Conservation (phyloP, 1,140 invertebrate species). For the Drosophila persimilis region DNA sequence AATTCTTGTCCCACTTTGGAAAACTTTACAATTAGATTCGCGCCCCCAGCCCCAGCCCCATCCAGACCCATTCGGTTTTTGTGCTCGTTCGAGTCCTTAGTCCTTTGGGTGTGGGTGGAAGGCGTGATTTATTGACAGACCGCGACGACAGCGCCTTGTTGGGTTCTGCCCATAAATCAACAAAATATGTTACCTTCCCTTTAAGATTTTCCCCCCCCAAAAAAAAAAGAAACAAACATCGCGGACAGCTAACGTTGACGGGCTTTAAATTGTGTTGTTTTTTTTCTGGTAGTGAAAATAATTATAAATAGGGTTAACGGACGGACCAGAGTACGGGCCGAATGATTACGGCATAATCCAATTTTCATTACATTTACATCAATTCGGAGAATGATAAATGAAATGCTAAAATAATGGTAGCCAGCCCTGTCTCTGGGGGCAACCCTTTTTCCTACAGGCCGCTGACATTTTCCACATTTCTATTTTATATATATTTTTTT, state of each 20-base stretch:
- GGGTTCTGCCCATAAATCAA: slow-evolving; percentile 55
- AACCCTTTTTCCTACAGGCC: slow-evolving; percentile 33
- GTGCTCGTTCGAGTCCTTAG: neutral
- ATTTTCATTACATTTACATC: slow-evolving; percentile 76
- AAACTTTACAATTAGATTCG: slow-evolving; percentile 79
- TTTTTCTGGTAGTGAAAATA: too few relatives aligned
- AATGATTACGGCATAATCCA: slow-evolving; percentile 74
- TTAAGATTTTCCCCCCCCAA: slow-evolving; percentile 11
- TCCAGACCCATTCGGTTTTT: slow-evolving; percentile 21
- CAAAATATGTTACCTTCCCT: slow-evolving; percentile 54
- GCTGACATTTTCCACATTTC: slow-evolving; percentile 43
- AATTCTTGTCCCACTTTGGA: slow-evolving; percentile 58
- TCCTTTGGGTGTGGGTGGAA: slow-evolving; percentile 11
- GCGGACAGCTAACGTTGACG: neutral
- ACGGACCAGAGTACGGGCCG: too few relatives aligned
- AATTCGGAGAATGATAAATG: slow-evolving; percentile 72
- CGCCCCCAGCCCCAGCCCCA: slow-evolving; percentile 22
- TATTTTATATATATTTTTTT: slow-evolving; percentile 12
- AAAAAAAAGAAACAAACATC: neutral
- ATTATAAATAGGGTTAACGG: too few relatives aligned
- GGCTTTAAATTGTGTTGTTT: slow-evolving; percentile 6
- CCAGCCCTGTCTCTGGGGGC: slow-evolving; percentile 5
- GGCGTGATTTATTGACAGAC: slow-evolving; percentile 68
- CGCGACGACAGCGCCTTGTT: slow-evolving; percentile 33
- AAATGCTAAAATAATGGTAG: slow-evolving; percentile 71